These are phyloP conservation scores for Timema cristinae DNA, from an alignment of 2,888 invertebrate genomes.

Conservation along the genomic window DNA sequence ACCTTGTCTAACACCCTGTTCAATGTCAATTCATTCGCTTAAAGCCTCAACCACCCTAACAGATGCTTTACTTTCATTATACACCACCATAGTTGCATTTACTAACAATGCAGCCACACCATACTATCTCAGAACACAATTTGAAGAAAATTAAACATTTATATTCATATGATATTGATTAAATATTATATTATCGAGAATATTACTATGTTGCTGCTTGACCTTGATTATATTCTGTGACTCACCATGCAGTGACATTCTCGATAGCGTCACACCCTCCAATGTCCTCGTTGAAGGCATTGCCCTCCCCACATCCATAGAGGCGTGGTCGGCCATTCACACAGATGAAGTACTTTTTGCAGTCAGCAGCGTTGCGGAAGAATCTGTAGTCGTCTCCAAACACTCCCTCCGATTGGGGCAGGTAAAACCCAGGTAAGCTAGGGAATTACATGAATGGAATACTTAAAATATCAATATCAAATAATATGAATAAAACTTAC, in stretches of 20 bases:
- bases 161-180: too few species aligned
- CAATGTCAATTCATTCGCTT: too few species aligned
- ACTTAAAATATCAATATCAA: background rate
- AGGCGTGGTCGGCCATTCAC: slow-evolving; percentile 66
- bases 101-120: too few species aligned
- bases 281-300: slow-evolving; percentile 70
- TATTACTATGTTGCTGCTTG: too few species aligned
- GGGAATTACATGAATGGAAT: too few species aligned
- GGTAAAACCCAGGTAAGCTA: slow-evolving; percentile 72
- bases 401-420: slow-evolving; percentile 60
- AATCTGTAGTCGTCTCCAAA: slow-evolving; percentile 42
- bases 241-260: slow-evolving; percentile 65
- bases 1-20: too few species aligned
- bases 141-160: too few species aligned
- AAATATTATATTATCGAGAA: too few species aligned
- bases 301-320: slow-evolving; percentile 69
- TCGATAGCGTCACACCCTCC: slow-evolving; percentile 72
- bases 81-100: too few species aligned
- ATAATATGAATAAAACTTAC: background rate
- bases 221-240: background rate
- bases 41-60: too few species aligned
- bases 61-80: too few species aligned
- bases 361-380: slow-evolving; percentile 54
- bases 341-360: slow-evolving; percentile 77
- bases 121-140: too few species aligned